Evolutionary conservation across 2,113 vertebrate species (phyloP).

Genomic region (Indri indri): DNA sequence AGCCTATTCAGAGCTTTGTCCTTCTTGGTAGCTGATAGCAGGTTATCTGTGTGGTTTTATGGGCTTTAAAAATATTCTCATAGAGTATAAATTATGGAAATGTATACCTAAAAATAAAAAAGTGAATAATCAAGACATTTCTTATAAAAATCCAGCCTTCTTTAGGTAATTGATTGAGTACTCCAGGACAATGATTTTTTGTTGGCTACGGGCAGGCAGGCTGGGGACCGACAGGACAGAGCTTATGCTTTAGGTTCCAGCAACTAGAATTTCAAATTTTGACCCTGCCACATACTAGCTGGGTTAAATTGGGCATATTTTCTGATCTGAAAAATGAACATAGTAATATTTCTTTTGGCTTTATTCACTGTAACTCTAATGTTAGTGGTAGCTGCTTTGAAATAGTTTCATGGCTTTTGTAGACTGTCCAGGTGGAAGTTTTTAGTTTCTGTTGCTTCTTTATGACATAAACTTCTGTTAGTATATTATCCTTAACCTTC

Average conservation of each 20-base stretch:
- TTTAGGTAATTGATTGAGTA: accelerated
- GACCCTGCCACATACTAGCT: neutral
- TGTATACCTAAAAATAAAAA: neutral
- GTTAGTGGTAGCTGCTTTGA: neutral
- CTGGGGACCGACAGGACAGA: too few relatives aligned
- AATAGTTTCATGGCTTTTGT: neutral
- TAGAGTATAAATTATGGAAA: neutral
- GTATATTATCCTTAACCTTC: neutral
- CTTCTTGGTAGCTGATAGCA: neutral
- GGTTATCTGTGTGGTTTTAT: neutral
- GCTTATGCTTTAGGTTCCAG: neutral
- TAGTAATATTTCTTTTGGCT: neutral
- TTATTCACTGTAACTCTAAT: accelerated
- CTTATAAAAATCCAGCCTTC: neutral
- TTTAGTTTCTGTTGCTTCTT: neutral
- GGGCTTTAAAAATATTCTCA: neutral
- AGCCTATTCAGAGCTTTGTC: neutral
- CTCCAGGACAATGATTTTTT: neutral
- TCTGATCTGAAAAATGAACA: neutral
- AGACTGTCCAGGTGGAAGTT: neutral
- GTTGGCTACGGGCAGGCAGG: too few relatives aligned
- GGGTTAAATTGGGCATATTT: neutral
- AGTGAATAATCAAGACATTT: neutral
- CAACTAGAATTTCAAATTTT: neutral
- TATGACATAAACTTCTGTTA: neutral